Percentiles rank a stretch among this genome's conserved stretches.
These are phyloP conservation scores for Pangasius djambal DNA, from an alignment of 2,797 vertebrate species.

Conservation along the genomic window DNA sequence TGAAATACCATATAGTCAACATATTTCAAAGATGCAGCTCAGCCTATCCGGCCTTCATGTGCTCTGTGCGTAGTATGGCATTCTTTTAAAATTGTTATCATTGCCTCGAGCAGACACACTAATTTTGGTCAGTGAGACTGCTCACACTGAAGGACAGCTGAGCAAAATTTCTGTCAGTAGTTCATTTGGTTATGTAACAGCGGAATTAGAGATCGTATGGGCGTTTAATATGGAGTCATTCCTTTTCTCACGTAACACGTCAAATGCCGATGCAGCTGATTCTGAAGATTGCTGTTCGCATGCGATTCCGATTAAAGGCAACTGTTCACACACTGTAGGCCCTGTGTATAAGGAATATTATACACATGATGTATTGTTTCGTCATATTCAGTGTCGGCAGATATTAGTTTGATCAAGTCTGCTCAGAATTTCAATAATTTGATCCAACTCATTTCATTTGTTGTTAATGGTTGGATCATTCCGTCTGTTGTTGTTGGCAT, in stretches of 20 bases:
- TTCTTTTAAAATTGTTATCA: not conserved
- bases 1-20: not conserved
- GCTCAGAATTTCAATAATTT: not conserved
- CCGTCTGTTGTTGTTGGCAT: constrained; percentile 33
- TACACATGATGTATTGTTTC: not conserved
- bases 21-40: not conserved
- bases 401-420: not conserved
- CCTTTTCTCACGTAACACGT: not conserved
- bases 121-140: not conserved
- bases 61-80: not conserved
- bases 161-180: not conserved
- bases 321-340: not conserved
- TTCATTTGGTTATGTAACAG: not conserved
- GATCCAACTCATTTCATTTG: not conserved
- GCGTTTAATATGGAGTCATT: not conserved
- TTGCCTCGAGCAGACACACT: not conserved
- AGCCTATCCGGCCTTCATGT: not conserved
- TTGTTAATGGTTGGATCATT: constrained; percentile 27
- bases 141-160: not conserved
- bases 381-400: not conserved
- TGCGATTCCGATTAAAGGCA: not conserved
- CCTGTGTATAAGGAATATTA: not conserved
- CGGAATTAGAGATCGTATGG: not conserved
- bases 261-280: not conserved
- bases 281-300: not conserved